Percentiles rank a stretch among this genome's conserved stretches.
Evolutionary conservation across 2,113 vertebrate genomes (phyloP).

Genomic region (Aptenodytes patagonicus): DNA sequence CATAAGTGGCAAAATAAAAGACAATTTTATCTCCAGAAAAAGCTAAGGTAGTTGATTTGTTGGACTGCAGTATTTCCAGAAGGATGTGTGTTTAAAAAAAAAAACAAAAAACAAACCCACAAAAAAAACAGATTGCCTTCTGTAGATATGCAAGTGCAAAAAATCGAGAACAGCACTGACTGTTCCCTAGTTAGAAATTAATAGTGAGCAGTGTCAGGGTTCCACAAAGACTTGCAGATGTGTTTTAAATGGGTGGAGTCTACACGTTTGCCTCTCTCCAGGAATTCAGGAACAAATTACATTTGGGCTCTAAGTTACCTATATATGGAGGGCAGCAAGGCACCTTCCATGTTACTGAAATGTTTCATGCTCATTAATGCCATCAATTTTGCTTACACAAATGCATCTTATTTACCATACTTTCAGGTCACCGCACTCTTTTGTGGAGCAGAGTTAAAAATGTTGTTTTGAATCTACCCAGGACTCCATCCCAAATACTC

Average conservation of each 20-base stretch:
- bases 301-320: background rate
- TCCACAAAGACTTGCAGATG: background rate
- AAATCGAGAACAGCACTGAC: background rate
- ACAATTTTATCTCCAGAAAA: background rate
- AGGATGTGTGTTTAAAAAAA: background rate
- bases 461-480: background rate
- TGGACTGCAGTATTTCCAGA: background rate
- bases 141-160: background rate
- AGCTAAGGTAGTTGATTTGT: background rate
- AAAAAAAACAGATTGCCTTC: background rate
- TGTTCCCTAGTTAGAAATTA: background rate
- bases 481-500: background rate
- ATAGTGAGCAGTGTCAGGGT: background rate
- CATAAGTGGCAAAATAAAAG: background rate
- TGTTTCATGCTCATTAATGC: background rate
- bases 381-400: background rate
- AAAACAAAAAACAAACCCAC: no score
- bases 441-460: background rate
- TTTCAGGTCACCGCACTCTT: background rate
- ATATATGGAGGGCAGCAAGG: background rate
- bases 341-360: background rate
- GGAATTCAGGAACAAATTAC: background rate
- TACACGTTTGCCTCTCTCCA: background rate
- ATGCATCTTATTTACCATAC: background rate
- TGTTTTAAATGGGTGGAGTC: background rate